Conservation (phyloP, 2,888 invertebrate species). For the Tinea semifulvella region DNA sequence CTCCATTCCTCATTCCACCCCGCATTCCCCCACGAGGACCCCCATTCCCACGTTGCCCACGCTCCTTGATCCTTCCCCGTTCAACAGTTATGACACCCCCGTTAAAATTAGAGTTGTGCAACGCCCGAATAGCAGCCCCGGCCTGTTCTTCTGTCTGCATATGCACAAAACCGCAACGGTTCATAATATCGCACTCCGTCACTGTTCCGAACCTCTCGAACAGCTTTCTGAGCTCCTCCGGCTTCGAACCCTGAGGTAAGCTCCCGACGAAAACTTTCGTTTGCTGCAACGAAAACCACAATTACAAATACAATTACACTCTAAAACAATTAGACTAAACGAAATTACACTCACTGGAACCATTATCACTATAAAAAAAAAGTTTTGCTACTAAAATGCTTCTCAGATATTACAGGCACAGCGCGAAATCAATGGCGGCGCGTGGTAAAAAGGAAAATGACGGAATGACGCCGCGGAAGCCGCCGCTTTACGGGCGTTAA, state of each 20-base stretch:
- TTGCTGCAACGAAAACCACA: constrained; percentile 56
- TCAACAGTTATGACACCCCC: constrained; percentile 87
- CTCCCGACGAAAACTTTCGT: constrained; percentile 95
- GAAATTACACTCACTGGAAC: constrained; percentile 8
- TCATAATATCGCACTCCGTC: constrained; percentile 94
- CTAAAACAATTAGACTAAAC: background rate
- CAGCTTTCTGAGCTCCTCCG: constrained; percentile 81
- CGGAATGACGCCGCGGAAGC: too few relatives aligned
- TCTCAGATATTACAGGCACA: too few relatives aligned
- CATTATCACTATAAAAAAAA: background rate
- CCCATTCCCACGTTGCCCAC: constrained; percentile 64
- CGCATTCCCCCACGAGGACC: constrained; percentile 42
- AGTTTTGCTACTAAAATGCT: background rate
- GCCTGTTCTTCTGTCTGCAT: constrained; percentile 87
- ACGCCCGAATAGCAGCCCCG: constrained; percentile 78
- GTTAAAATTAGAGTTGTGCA: constrained; percentile 85
- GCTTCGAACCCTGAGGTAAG: constrained; percentile 84
- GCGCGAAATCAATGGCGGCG: too few relatives aligned
- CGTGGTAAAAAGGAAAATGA: too few relatives aligned
- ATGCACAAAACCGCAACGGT: constrained; percentile 94
- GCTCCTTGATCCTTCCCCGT: constrained; percentile 79
- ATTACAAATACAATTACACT: background rate
- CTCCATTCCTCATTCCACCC: constrained; percentile 57
- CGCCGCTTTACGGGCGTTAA: too few relatives aligned
- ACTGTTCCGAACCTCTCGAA: constrained; percentile 90